phyloP scores from a whole-genome alignment of 2,797 vertebrate genomes.

The Poecilia wingei region DNA sequence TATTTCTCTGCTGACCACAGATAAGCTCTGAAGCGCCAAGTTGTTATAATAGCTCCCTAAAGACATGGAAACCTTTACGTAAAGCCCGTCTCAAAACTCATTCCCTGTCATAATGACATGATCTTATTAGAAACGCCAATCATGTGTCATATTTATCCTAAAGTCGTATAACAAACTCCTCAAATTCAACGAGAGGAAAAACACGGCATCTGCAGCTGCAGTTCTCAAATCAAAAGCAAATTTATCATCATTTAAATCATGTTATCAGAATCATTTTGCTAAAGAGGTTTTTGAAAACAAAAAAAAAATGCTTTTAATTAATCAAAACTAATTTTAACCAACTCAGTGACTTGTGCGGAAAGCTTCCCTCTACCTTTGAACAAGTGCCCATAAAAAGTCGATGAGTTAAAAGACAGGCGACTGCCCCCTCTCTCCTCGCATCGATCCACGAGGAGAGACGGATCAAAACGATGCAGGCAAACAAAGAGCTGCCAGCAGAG shows the following conservation, averaged over 20 bases:
- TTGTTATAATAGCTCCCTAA: constrained; percentile 6
- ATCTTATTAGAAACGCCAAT: constrained; percentile 1
- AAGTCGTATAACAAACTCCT: neutral
- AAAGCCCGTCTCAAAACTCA: neutral
- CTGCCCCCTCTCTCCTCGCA: neutral
- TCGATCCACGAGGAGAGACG: constrained; percentile 16
- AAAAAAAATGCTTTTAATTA: neutral
- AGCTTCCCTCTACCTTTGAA: neutral
- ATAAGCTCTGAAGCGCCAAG: constrained; percentile 4
- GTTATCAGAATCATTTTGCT: neutral
- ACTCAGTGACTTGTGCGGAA: neutral
- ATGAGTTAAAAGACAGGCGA: constrained; percentile 11
- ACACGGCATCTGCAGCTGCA: neutral
- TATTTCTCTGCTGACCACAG: neutral
- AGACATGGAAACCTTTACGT: neutral
- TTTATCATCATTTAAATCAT: neutral
- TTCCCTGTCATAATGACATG: neutral
- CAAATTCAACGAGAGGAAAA: neutral
- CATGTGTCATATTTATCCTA: neutral
- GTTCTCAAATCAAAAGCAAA: neutral
- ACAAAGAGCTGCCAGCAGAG: constrained; percentile 19
- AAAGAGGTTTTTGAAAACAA: neutral
- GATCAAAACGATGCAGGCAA: constrained; percentile 19
- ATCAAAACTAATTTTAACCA: neutral
- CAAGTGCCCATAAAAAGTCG: neutral